Conservation (phyloP, 2,888 invertebrate genomes). For the Andrena haemorrhoa region DNA sequence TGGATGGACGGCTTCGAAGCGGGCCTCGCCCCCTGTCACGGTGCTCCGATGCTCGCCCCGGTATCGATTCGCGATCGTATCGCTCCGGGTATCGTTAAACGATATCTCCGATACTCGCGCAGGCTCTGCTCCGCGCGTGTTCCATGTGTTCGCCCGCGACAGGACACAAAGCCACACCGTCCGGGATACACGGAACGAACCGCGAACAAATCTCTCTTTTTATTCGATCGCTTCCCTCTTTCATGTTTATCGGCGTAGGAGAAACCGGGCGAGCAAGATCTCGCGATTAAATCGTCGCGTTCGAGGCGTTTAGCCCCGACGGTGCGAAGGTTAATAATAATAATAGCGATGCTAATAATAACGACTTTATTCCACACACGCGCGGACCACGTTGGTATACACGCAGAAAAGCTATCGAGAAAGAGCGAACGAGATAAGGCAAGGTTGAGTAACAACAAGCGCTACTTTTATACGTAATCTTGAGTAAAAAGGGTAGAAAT, state of each 20-base stretch:
- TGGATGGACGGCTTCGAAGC: not conserved
- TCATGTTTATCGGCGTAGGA: not conserved
- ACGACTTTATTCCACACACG: not conserved
- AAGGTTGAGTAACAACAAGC: too few species aligned
- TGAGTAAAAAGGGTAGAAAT: too few species aligned
- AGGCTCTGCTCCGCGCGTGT: not conserved
- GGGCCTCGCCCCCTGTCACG: slow-evolving; percentile 22
- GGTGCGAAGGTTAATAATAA: not conserved
- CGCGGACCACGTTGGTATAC: not conserved
- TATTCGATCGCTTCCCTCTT: not conserved
- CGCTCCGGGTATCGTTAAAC: slow-evolving; percentile 62
- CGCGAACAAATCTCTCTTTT: slow-evolving; percentile 16
- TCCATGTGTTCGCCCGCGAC: slow-evolving; percentile 5
- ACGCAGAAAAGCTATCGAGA: not conserved
- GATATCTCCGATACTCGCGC: slow-evolving; percentile 59
- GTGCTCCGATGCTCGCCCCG: slow-evolving; percentile 16
- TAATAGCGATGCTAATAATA: too few species aligned
- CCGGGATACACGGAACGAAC: slow-evolving; percentile 8
- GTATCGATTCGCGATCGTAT: slow-evolving; percentile 48
- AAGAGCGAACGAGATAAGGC: not conserved
- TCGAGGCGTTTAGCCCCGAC: not conserved
- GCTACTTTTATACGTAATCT: too few species aligned
- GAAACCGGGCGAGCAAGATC: not conserved
- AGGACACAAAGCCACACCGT: slow-evolving; percentile 12
- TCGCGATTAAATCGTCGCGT: not conserved